Conservation (phyloP, 1,140 invertebrate genomes). For the Euura lappo region DNA sequence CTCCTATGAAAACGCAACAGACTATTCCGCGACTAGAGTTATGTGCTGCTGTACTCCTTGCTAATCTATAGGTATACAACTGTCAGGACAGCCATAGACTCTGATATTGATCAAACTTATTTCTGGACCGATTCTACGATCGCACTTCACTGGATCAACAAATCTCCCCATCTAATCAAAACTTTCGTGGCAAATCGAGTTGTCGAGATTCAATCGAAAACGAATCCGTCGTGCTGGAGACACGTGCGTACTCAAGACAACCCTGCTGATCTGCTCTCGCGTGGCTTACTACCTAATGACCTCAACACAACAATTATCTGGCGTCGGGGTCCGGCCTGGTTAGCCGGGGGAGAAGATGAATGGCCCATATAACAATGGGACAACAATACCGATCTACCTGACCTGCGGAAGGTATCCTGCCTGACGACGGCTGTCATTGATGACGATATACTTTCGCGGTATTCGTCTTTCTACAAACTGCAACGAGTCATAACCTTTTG, state of each 20-base stretch:
- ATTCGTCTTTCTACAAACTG: neutral
- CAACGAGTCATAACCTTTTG: neutral
- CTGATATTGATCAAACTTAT: slow-evolving; percentile 10
- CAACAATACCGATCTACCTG: no score
- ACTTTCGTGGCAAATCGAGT: slow-evolving; percentile 46
- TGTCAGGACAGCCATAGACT: slow-evolving; percentile 5
- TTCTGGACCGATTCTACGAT: no score
- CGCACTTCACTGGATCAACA: slow-evolving; percentile 36
- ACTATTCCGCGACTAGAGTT: slow-evolving; percentile 24
- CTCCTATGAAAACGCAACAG: slow-evolving; percentile 27
- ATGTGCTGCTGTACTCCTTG: slow-evolving; percentile 10
- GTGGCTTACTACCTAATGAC: slow-evolving; percentile 28
- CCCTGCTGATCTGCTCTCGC: slow-evolving; percentile 31
- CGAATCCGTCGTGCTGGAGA: slow-evolving; percentile 8
- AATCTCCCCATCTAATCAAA: slow-evolving; percentile 26
- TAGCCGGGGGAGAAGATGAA: neutral
- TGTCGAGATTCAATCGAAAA: slow-evolving; percentile 37
- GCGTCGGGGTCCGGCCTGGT: slow-evolving; percentile 20
- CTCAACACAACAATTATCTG: slow-evolving; percentile 15
- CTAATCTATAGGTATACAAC: slow-evolving; percentile 28
- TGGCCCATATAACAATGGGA: slow-evolving; percentile 19
- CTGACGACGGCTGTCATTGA: no score
- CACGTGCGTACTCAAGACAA: slow-evolving; percentile 32
- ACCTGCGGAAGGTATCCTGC: no score
- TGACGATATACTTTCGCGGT: neutral